A percentile compares a stretch with the other conserved stretches of the same genome.
Conservation (phyloP, 2,113 vertebrate species). For the Misgurnus anguillicaudatus region DNA sequence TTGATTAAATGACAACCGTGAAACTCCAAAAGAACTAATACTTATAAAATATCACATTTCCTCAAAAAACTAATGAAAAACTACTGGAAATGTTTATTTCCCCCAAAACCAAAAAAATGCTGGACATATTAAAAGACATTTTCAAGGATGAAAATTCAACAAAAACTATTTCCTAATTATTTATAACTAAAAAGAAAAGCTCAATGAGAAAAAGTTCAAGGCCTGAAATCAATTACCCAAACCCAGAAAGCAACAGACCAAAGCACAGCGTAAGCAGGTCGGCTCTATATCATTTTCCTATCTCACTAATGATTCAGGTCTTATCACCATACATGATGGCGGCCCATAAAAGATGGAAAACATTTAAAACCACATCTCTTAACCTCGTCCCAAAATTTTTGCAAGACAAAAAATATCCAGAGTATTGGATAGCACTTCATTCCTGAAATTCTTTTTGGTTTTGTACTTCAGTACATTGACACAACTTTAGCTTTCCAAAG, state of each 20-base stretch:
- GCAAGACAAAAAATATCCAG: conserved; percentile 2
- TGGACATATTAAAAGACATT: neutral
- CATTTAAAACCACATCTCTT: conserved; percentile 4
- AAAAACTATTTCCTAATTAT: neutral
- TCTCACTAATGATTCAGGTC: conserved; percentile 39
- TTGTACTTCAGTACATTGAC: neutral
- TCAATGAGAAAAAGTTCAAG: neutral
- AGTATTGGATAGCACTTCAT: conserved; percentile 7
- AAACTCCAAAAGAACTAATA: too few species aligned
- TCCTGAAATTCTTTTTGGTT: conserved; percentile 18
- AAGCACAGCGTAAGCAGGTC: conserved; percentile 6
- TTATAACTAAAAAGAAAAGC: neutral
- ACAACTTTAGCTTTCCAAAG: neutral
- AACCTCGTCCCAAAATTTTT: conserved; percentile 11
- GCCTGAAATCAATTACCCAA: conserved; percentile 38
- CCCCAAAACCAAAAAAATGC: too few species aligned
- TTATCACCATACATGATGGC: conserved; percentile 24
- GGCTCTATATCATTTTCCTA: conserved; percentile 9
- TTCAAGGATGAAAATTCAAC: neutral
- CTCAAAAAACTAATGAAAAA: too few species aligned
- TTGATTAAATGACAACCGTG: too few species aligned
- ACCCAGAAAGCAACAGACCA: conserved; percentile 5
- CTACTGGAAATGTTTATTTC: too few species aligned
- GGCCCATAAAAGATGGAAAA: conserved; percentile 22
- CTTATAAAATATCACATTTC: too few species aligned